Evolutionary conservation across 2,888 invertebrate species (phyloP).

Genomic region (Idaea biselata): DNA sequence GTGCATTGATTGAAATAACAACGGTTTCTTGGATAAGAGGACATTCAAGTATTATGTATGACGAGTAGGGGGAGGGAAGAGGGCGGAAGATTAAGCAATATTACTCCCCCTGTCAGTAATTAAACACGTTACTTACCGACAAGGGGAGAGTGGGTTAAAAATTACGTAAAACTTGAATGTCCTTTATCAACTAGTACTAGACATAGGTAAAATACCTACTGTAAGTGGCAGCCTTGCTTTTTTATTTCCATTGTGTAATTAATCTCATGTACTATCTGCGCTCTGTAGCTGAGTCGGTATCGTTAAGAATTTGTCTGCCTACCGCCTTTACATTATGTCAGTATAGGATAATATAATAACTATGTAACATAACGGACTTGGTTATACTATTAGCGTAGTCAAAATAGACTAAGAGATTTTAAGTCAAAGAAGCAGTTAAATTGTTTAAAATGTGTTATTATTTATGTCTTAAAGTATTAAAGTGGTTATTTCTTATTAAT

Average conservation of each 20-base stretch:
- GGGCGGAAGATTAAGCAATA: no score
- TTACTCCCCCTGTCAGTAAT: no score
- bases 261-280: slow-evolving; percentile 23
- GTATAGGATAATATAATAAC: slow-evolving; percentile 74
- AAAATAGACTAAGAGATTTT: slow-evolving; percentile 75
- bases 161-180: no score
- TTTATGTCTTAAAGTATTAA: slow-evolving; percentile 81
- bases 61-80: no score
- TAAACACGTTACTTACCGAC: no score
- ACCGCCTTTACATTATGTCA: slow-evolving; percentile 80
- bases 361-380: slow-evolving; percentile 76
- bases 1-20: not conserved
- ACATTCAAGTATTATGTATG: not conserved
- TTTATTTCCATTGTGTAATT: slow-evolving; percentile 2
- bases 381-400: slow-evolving; percentile 80
- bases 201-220: not conserved
- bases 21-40: not conserved
- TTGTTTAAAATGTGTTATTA: slow-evolving; percentile 81
- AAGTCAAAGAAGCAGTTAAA: slow-evolving; percentile 81
- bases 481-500: slow-evolving; percentile 81
- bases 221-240: slow-evolving; percentile 20
- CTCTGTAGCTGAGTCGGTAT: slow-evolving; percentile 77
- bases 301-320: slow-evolving; percentile 77
- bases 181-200: no score
- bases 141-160: no score